Base-by-base conservation (phyloP, 2,113 vertebrate species). In the Xenopus laevis region DNA sequence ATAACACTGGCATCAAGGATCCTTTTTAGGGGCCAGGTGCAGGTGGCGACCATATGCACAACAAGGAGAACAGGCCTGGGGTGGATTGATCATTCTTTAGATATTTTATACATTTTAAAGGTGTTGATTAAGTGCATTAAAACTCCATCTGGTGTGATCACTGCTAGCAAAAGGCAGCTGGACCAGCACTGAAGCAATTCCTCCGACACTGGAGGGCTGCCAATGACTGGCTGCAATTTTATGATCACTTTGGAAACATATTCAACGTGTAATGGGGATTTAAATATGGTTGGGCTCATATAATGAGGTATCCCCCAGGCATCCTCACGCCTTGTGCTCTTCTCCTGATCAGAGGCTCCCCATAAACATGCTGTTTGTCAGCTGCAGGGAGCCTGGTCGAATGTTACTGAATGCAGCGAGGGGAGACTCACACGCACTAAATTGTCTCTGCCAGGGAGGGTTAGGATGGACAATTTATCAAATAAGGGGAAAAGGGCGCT, bases 71-170 rank as follows among this genome's bases (percentile, higher is more conserved):
- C 13, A 16, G 17, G 16, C 21, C n/a, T 30, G 52, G 30, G 66
- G 21, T 21, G 18, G 73, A 68, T 46, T 50, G 65, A 68, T 69
- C 50, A 64, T 69, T 44, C 47, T 55, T 33, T 60, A 62, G 66
- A 27, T 76, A 69, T 76, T 55, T 63, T 69, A 69, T 63, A 63
- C 46, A 55, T 76, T 76, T 40, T 76, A 69, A 76, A 85, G 83
- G 82, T 79, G 82, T 85, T 87, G 83, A 84, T 85, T 87, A 86
- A 85, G 84, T 79, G 81, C 83, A 87, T 86, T 83, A 83, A 85
- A 50, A 85, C 81, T 78, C 84, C 85, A 81, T 83, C 82, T 84
- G 84, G 84, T 84, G 83, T 84, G 83, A 84, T 80, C 83, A 82
- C 81, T 84, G 83, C 84, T 85, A 80, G 86, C 81, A 81, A 82